Conservation (phyloP, 2,888 invertebrate species). For the Leucoptera coffeella region DNA sequence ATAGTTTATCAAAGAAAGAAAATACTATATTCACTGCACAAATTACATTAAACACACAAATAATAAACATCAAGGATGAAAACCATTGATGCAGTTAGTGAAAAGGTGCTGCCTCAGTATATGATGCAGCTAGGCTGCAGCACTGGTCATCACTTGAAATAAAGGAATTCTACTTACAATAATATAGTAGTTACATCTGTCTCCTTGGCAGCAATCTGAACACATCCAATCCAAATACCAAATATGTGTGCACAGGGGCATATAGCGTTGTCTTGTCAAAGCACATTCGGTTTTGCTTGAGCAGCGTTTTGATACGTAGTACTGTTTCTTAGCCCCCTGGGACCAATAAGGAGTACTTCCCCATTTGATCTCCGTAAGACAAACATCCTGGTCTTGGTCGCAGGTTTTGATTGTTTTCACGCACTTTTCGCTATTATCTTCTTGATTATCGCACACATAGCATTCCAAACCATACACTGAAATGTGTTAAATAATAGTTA, state of each 20-base stretch:
- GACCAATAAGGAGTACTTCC: slow-evolving; percentile 96
- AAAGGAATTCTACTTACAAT: slow-evolving; percentile 74
- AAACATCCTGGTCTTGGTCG: slow-evolving; percentile 79
- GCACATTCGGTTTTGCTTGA: slow-evolving; percentile 76
- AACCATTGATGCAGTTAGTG: neutral
- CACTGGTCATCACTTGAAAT: neutral
- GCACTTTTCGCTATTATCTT: slow-evolving; percentile 89
- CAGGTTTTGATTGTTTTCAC: slow-evolving; percentile 87
- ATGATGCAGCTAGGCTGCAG: no score
- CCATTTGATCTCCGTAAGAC: slow-evolving; percentile 87
- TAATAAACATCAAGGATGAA: no score
- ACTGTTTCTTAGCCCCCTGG: slow-evolving; percentile 86
- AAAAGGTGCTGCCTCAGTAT: no score
- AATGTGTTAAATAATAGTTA: slow-evolving; percentile 12
- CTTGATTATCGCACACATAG: slow-evolving; percentile 91
- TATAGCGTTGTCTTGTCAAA: slow-evolving; percentile 59
- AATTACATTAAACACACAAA: no score
- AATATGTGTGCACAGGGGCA: slow-evolving; percentile 79
- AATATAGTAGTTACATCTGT: slow-evolving; percentile 90
- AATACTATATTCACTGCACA: no score
- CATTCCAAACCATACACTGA: slow-evolving; percentile 75
- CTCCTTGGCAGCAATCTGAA: slow-evolving; percentile 92
- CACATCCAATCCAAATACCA: slow-evolving; percentile 98
- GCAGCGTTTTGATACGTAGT: slow-evolving; percentile 88
- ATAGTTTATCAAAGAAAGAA: neutral